phyloP scores from a whole-genome alignment of 2,113 vertebrate species.

The Pristiophorus japonicus region DNA sequence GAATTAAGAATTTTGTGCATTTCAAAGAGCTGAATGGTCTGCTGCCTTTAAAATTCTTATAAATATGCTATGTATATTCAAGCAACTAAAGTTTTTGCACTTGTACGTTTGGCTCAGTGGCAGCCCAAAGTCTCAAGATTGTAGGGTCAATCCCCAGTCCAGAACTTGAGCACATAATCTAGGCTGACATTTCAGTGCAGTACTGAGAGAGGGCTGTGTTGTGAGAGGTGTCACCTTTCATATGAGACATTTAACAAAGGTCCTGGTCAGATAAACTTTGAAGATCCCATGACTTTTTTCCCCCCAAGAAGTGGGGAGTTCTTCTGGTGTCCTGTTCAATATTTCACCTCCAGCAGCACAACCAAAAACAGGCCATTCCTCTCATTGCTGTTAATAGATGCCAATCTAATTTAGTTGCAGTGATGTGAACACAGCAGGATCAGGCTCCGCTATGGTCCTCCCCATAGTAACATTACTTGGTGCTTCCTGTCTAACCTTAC shows the following conservation, averaged over 20 bases:
- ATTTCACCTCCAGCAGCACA: background rate
- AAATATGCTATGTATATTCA: background rate
- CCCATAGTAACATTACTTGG: background rate
- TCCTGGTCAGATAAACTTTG: background rate
- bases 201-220: no score
- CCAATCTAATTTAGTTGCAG: background rate
- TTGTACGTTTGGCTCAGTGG: background rate
- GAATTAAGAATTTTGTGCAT: background rate
- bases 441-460: background rate
- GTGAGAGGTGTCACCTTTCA: background rate
- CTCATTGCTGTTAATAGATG: background rate
- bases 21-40: background rate
- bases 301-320: background rate
- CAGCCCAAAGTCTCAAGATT: no score
- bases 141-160: background rate
- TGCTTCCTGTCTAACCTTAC: background rate
- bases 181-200: background rate
- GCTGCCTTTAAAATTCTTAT: background rate
- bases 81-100: background rate
- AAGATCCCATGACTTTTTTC: background rate
- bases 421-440: background rate
- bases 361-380: background rate
- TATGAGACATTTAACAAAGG: background rate
- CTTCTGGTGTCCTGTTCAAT: background rate
- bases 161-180: background rate